Evolutionary conservation across 2,113 vertebrate species (phyloP), one percentile per base, ranked within the genome.

Genomic region (Channa maculata): DNA sequence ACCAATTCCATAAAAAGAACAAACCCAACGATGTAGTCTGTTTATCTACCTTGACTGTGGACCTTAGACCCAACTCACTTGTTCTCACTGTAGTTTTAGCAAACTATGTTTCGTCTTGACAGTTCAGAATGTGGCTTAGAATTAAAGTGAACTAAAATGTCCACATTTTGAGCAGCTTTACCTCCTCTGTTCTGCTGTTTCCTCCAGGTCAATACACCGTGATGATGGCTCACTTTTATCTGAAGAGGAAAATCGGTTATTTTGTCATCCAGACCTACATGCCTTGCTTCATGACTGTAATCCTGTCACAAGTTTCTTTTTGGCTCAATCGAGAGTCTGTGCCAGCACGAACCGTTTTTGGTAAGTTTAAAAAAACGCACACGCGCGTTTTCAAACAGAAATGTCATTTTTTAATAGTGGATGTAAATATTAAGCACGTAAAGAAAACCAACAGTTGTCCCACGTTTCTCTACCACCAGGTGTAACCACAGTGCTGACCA

Each of bases 231-330:
- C 96, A 99, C 80, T 99, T 99, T 89, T 96, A 97, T 86, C 93
- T 99, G 91, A 98, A 99, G 93, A 96, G 98, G 89, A 99, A 98
- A 93, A 98, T 99, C 0, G 97, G 97, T 11, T 99, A 99, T 92
- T 99, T 99, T 46, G 96, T 99, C 87, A 98, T 99, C 90, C 98
- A 99, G 92, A 98, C 97, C 0, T 99, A 99, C 91, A 97, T 99
- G 89, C 98, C 98, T 33, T 99, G 98, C 92, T 97, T 99, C 85
- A 98, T 99, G 97, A 99, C 98, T 0, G 98, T 99, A 66, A 98
- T 99, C 80, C 91, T 99, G 86, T 99, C 98, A 0, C 97, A 99
- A 86, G 97, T 99, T 79, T 99, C 98, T 0, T 99, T 99, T 77
- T 99, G 98, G 98, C 94, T 99, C 57, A 99, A 99, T 92, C 92